Percentiles rank a stretch among this genome's conserved stretches.
Evolutionary conservation across 1,140 invertebrate genomes (phyloP).

Genomic region (Sycophila sp.): DNA sequence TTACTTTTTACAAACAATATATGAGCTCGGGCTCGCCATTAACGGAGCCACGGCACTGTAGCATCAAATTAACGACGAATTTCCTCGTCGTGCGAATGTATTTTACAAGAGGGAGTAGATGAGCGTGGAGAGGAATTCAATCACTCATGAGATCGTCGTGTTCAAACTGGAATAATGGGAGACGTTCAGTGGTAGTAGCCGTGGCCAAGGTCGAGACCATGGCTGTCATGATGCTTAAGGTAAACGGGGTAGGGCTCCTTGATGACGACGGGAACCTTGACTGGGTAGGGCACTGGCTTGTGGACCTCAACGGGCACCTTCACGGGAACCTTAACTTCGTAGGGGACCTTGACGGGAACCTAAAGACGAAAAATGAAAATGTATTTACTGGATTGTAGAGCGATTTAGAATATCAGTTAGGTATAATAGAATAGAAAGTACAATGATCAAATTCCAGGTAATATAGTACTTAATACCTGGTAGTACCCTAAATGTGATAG

Average conservation of each 20-base stretch:
- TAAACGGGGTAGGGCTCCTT: slow-evolving; percentile 69
- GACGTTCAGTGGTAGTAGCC: slow-evolving; percentile 37
- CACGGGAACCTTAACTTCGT: slow-evolving; percentile 60
- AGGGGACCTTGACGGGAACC: slow-evolving; percentile 63
- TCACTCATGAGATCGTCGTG: slow-evolving; percentile 31
- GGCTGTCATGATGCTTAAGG: slow-evolving; percentile 51
- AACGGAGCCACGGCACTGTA: background rate
- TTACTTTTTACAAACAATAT: background rate
- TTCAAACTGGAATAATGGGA: background rate
- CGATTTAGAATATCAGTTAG: too few relatives aligned
- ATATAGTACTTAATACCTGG: too few relatives aligned
- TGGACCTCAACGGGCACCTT: slow-evolving; percentile 69
- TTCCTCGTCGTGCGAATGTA: background rate
- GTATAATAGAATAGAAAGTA: too few relatives aligned
- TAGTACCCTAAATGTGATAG: too few relatives aligned
- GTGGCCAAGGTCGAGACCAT: slow-evolving; percentile 34
- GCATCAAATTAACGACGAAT: background rate
- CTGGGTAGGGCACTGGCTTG: slow-evolving; percentile 59
- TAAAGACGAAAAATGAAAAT: background rate
- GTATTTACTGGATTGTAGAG: too few relatives aligned
- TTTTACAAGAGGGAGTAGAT: background rate
- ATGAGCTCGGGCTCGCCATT: background rate
- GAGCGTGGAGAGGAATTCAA: too few relatives aligned
- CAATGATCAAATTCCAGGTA: too few relatives aligned
- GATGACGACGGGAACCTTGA: slow-evolving; percentile 58